Conservation (phyloP, 2,888 invertebrate genomes). For the Lepidochrysops patricia region DNA sequence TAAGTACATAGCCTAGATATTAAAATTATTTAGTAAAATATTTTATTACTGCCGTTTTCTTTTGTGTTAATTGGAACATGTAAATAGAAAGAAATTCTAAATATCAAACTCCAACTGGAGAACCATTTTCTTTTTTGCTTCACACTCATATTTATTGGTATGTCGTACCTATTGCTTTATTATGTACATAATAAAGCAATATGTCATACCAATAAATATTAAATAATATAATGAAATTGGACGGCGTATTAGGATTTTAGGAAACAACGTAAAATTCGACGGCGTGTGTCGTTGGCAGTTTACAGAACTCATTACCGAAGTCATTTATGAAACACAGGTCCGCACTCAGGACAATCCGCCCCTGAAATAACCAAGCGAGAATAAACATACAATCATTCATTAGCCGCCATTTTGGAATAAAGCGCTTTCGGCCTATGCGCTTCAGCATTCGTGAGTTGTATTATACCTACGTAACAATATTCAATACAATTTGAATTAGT, state of each 20-base stretch:
- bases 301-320: conserved; percentile 49
- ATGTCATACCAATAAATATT: neutral
- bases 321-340: conserved; percentile 47
- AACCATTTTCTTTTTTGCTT: too few species aligned
- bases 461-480: neutral
- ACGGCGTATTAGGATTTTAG: conserved; percentile 7
- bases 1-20: too few species aligned
- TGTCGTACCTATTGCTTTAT: too few species aligned
- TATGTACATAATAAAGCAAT: too few species aligned
- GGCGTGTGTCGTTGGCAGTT: conserved; percentile 44
- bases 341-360: conserved; percentile 37
- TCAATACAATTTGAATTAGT: neutral
- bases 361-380: conserved; percentile 18
- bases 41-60: too few species aligned
- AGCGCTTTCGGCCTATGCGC: neutral
- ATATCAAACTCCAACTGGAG: too few species aligned
- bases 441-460: neutral
- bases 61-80: too few species aligned
- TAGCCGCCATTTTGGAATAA: neutral
- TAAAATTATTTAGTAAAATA: too few species aligned
- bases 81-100: too few species aligned
- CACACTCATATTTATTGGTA: too few species aligned
- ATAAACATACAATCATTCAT: neutral
- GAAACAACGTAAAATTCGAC: conserved; percentile 38
- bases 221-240: neutral